A percentile compares a stretch with the other conserved stretches of the same genome.
phyloP scores from a whole-genome alignment of 2,888 invertebrate species.

The Brachypalpus laphriformis region DNA sequence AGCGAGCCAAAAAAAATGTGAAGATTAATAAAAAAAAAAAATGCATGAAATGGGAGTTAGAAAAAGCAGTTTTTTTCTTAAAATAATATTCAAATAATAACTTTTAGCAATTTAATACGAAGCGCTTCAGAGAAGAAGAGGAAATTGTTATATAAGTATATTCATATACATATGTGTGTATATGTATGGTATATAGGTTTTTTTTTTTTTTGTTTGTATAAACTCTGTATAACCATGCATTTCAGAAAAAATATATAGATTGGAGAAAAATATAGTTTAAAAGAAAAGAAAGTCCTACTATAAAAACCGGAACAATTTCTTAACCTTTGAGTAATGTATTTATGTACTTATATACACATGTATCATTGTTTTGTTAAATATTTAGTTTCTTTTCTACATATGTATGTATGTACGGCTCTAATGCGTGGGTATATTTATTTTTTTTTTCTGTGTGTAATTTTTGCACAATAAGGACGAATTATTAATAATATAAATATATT shows the following conservation, averaged over 20 bases:
- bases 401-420: neutral
- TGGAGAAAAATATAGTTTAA: neutral
- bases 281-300: slow-evolving; percentile 11
- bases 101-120: slow-evolving; percentile 31
- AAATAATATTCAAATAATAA: too few species aligned
- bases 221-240: slow-evolving; percentile 48
- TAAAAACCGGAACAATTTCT: slow-evolving; percentile 26
- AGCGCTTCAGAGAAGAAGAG: slow-evolving; percentile 15
- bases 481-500: slow-evolving; percentile 57
- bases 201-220: slow-evolving; percentile 6
- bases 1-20: slow-evolving; percentile 13
- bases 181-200: neutral
- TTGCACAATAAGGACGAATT: slow-evolving; percentile 71
- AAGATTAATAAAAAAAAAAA: neutral
- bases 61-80: slow-evolving; percentile 33
- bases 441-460: slow-evolving; percentile 11
- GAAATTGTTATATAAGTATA: neutral
- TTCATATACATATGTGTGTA: too few species aligned
- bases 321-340: slow-evolving; percentile 2
- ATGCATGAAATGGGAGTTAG: slow-evolving; percentile 3
- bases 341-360: too few species aligned
- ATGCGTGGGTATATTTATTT: slow-evolving; percentile 9
- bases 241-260: neutral
- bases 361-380: too few species aligned
- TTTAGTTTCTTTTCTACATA: too few species aligned